phyloP scores from a whole-genome alignment of 2,888 invertebrate species.

The Tipula helvola region DNA sequence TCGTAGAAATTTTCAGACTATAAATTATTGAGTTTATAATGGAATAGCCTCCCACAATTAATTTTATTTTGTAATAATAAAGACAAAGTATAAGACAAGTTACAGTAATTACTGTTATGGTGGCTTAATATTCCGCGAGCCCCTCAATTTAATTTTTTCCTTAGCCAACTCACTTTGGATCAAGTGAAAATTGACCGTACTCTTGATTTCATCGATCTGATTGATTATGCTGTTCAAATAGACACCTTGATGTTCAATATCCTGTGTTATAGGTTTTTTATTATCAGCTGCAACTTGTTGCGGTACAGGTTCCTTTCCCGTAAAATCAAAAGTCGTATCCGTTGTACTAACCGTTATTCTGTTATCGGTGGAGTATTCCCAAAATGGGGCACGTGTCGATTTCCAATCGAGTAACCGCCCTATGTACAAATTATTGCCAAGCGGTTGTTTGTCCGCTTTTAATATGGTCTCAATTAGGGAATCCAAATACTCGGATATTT shows the following conservation, averaged over 20 bases:
- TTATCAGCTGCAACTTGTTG: background rate
- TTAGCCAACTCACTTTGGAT: background rate
- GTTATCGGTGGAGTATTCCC: background rate
- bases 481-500: too few species aligned
- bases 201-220: background rate
- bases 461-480: too few species aligned
- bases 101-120: too few species aligned
- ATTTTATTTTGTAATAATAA: too few species aligned
- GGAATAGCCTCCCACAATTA: too few species aligned
- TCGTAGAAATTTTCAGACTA: too few species aligned
- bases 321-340: background rate
- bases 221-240: background rate
- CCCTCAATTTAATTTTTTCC: background rate
- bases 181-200: background rate
- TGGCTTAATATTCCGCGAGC: too few species aligned
- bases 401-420: conserved; percentile 11
- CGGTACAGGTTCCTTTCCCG: background rate
- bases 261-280: background rate
- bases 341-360: background rate
- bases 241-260: background rate
- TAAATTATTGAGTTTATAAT: too few species aligned
- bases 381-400: conserved; percentile 12
- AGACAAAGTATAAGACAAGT: too few species aligned
- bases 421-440: background rate
- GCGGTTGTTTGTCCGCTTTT: conserved; percentile 5